Evolutionary conservation across 2,797 vertebrate species (phyloP).

Genomic region (Sciaenops ocellatus): DNA sequence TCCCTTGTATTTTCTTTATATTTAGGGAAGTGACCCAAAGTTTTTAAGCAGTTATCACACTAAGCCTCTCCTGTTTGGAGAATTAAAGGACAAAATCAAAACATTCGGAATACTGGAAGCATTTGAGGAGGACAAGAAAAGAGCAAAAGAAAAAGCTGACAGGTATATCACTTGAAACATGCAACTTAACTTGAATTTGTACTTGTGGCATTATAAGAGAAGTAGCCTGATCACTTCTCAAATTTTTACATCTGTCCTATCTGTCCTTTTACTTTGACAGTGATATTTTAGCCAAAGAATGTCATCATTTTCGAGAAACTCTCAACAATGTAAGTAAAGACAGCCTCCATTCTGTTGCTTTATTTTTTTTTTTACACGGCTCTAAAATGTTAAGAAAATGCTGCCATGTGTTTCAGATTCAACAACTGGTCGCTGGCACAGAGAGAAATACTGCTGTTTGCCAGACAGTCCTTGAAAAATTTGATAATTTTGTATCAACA

Average conservation of each 20-base stretch:
- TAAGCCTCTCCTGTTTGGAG: constrained; percentile 92
- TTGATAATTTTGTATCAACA: constrained; percentile 74
- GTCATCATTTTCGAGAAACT: constrained; percentile 84
- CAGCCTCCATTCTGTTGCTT: not conserved
- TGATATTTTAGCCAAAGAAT: constrained; percentile 85
- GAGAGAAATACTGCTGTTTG: constrained; percentile 74
- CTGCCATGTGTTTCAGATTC: constrained; percentile 76
- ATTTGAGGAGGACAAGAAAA: constrained; percentile 92
- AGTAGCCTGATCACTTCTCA: not conserved
- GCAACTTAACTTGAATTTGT: not conserved
- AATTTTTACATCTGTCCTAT: not conserved
- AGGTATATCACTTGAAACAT: constrained; percentile 77
- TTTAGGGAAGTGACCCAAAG: constrained; percentile 89
- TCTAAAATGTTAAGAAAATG: not conserved
- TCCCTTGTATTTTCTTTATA: not conserved
- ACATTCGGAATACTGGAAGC: constrained; percentile 85
- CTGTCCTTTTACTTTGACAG: constrained; percentile 79
- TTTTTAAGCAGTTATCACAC: constrained; percentile 90
- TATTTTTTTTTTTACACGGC: not conserved
- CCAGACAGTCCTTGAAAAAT: constrained; percentile 74
- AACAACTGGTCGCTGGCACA: constrained; percentile 71
- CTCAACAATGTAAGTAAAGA: constrained; percentile 89
- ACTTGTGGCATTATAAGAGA: not conserved
- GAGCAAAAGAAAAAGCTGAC: constrained; percentile 89
- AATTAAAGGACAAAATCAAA: constrained; percentile 84